A percentile compares a stretch with the other conserved stretches of the same genome.
Evolutionary conservation across 1,140 invertebrate genomes (phyloP).

Genomic region (Bombus haemorrhoidalis): DNA sequence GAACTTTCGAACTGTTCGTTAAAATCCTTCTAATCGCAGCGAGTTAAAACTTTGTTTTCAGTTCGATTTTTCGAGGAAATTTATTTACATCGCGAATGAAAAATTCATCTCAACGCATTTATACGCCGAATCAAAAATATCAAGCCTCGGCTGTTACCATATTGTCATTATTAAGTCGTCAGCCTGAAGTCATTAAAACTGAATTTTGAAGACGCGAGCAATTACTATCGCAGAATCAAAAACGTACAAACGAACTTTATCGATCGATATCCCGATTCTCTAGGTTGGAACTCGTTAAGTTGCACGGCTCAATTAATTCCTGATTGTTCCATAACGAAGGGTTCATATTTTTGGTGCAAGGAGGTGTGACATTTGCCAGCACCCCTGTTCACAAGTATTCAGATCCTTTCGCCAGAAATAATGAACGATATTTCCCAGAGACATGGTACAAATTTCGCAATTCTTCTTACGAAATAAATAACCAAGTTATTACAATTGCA

Average conservation of each 20-base stretch:
- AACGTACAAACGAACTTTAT: background rate
- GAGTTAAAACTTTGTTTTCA: background rate
- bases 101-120: background rate
- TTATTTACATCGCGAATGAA: no score
- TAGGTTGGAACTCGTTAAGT: background rate
- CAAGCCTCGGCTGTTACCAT: no score
- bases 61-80: background rate
- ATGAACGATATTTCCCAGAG: no score
- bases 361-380: background rate
- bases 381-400: background rate
- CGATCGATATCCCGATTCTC: background rate
- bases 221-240: background rate
- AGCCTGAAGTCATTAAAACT: background rate
- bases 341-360: background rate
- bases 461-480: no score
- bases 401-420: no score
- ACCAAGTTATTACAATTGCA: no score
- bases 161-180: background rate
- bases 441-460: no score
- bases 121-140: no score
- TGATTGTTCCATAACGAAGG: background rate
- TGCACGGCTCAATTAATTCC: background rate
- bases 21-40: no score
- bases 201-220: background rate
- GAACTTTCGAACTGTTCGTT: no score